Percentiles rank a stretch among this genome's conserved stretches.
These are phyloP conservation scores for Entosphenus tridentatus DNA, from an alignment of 2,113 vertebrate genomes.

Conservation along the genomic window DNA sequence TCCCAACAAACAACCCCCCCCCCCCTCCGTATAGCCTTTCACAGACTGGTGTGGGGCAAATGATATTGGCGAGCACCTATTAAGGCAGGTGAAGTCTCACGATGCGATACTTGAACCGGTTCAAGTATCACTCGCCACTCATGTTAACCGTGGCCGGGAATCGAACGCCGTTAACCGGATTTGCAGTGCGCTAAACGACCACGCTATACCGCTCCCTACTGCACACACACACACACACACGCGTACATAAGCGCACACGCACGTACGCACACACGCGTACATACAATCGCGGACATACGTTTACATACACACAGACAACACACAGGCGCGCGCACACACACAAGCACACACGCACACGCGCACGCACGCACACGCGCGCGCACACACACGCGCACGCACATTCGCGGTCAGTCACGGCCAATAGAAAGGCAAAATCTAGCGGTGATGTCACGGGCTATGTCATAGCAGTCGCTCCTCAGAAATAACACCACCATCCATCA, in stretches of 20 bases:
- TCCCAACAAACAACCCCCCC: too few species aligned
- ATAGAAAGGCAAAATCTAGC: not conserved
- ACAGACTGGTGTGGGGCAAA: too few species aligned
- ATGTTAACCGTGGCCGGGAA: too few species aligned
- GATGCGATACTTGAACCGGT: too few species aligned
- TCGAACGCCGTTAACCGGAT: too few species aligned
- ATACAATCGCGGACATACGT: not conserved
- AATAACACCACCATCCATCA: slow-evolving; percentile 6
- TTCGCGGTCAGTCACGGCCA: not conserved
- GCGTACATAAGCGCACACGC: not conserved
- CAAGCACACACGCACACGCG: not conserved
- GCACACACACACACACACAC: not conserved
- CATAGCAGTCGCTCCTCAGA: slow-evolving; percentile 1
- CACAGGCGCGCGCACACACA: not conserved
- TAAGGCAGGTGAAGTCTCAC: too few species aligned
- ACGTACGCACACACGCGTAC: not conserved
- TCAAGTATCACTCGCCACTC: too few species aligned
- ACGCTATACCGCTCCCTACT: too few species aligned
- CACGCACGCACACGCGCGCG: not conserved
- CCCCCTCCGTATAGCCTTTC: too few species aligned
- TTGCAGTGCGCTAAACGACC: too few species aligned
- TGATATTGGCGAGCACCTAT: too few species aligned
- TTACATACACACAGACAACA: not conserved
- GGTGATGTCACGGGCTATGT: slow-evolving; percentile 4
- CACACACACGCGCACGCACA: not conserved